These are phyloP conservation scores for Nibea coibor DNA, from an alignment of 2,113 vertebrate genomes.

Conservation along the genomic window DNA sequence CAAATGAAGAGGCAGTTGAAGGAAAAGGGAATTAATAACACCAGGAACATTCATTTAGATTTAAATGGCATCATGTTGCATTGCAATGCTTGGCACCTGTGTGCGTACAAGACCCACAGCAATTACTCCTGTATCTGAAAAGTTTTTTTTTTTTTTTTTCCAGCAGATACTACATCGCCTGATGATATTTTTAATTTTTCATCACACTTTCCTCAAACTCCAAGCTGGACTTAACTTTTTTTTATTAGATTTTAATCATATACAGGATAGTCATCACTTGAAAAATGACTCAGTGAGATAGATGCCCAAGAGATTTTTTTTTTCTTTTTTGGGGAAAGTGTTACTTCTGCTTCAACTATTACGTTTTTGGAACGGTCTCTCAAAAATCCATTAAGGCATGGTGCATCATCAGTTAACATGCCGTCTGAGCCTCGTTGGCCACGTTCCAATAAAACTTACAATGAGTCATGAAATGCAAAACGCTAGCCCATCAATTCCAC, in stretches of 20 bases:
- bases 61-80: conserved; percentile 56
- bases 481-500: conserved; percentile 23
- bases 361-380: conserved; percentile 50
- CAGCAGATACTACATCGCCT: background rate
- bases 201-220: conserved; percentile 18
- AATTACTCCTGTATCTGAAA: conserved; percentile 45
- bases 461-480: conserved; percentile 40
- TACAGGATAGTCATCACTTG: background rate
- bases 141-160: background rate
- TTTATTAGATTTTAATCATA: conserved; percentile 9
- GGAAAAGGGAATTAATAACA: conserved; percentile 48
- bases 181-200: background rate
- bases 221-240: conserved; percentile 5
- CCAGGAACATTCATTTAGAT: conserved; percentile 40
- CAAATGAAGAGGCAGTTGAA: conserved; percentile 59
- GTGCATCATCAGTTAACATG: conserved; percentile 25
- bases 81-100: conserved; percentile 51
- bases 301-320: conserved; percentile 10
- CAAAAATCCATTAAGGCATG: conserved; percentile 37
- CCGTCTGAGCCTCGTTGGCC: conserved; percentile 30
- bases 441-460: conserved; percentile 34
- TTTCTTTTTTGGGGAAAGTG: conserved; percentile 4
- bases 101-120: conserved; percentile 3
- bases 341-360: background rate
- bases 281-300: conserved; percentile 32